Evolutionary conservation across 1,140 invertebrate genomes (phyloP).

Genomic region (Drosophila busckii): DNA sequence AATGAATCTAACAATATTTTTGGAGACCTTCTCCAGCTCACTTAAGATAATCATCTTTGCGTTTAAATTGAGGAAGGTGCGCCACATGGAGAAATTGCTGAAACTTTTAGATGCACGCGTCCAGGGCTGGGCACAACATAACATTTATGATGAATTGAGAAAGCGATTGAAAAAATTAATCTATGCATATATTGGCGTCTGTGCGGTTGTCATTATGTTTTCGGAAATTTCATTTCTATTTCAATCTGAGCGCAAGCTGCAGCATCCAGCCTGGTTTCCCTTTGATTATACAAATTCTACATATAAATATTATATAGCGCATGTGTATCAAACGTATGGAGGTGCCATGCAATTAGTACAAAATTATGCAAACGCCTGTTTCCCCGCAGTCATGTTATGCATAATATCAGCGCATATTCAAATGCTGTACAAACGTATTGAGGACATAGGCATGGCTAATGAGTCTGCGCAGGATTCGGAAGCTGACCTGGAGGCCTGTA

Average conservation of each 20-base stretch:
- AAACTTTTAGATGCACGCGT: slow-evolving; percentile 37
- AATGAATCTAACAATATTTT: slow-evolving; percentile 46
- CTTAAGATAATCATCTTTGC: slow-evolving; percentile 44
- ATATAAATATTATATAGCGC: slow-evolving; percentile 42
- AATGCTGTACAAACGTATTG: slow-evolving; percentile 46
- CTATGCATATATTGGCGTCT: slow-evolving; percentile 40
- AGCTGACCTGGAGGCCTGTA: slow-evolving; percentile 33
- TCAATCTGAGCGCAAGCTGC: slow-evolving; percentile 32
- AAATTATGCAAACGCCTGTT: slow-evolving; percentile 60
- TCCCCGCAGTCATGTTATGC: slow-evolving; percentile 47
- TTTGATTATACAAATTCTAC: slow-evolving; percentile 49
- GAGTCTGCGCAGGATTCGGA: background rate
- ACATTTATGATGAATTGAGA: slow-evolving; percentile 31
- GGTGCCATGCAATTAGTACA: slow-evolving; percentile 41
- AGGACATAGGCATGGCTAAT: slow-evolving; percentile 27
- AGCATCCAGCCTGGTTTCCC: slow-evolving; percentile 69
- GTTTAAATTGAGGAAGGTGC: slow-evolving; percentile 37
- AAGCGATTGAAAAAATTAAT: slow-evolving; percentile 41
- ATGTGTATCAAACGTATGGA: slow-evolving; percentile 53
- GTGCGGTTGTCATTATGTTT: slow-evolving; percentile 37
- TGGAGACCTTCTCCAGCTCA: slow-evolving; percentile 48
- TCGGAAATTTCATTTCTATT: slow-evolving; percentile 51
- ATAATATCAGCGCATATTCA: slow-evolving; percentile 55
- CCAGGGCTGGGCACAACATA: slow-evolving; percentile 9
- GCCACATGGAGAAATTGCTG: slow-evolving; percentile 41